A percentile compares a stretch with the other conserved stretches of the same genome.
phyloP scores from a whole-genome alignment of 2,888 invertebrate species.

The Drosophila engyochracea region DNA sequence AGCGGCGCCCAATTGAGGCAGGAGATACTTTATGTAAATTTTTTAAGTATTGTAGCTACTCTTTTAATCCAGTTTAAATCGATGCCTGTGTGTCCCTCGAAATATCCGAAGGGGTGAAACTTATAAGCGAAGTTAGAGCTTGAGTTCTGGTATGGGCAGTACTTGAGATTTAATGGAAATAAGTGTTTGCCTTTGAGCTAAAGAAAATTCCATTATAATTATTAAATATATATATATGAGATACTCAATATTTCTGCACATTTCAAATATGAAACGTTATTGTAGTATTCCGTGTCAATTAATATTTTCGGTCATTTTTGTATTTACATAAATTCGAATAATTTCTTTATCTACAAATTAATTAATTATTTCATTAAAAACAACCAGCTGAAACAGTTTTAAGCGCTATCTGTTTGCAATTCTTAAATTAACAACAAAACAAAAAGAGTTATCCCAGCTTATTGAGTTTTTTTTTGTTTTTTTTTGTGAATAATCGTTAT shows the following conservation, averaged over 20 bases:
- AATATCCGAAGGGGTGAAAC: conserved; percentile 12
- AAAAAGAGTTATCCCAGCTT: neutral
- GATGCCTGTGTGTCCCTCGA: conserved; percentile 40
- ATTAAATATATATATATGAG: neutral
- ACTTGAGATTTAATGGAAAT: conserved; percentile 14
- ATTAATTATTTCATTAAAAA: neutral
- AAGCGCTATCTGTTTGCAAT: neutral
- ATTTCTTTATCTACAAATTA: neutral
- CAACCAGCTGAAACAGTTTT: neutral
- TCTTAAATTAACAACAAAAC: neutral
- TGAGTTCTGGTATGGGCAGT: conserved; percentile 6
- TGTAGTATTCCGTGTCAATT: neutral
- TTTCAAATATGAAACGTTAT: neutral
- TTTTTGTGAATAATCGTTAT: neutral
- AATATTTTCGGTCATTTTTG: neutral
- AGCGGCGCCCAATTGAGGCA: conserved; percentile 40
- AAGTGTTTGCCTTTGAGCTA: conserved; percentile 11
- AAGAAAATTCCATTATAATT: neutral
- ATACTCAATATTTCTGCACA: neutral
- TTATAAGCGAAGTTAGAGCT: neutral
- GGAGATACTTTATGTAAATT: conserved; percentile 73
- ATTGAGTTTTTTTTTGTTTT: neutral
- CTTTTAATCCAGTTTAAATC: conserved; percentile 74
- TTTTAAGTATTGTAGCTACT: conserved; percentile 55
- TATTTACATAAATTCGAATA: neutral